Evolutionary conservation across 1,140 invertebrate genomes (phyloP), one percentile per base, ranked within the genome.

Genomic region (Andricus grossulariae): DNA sequence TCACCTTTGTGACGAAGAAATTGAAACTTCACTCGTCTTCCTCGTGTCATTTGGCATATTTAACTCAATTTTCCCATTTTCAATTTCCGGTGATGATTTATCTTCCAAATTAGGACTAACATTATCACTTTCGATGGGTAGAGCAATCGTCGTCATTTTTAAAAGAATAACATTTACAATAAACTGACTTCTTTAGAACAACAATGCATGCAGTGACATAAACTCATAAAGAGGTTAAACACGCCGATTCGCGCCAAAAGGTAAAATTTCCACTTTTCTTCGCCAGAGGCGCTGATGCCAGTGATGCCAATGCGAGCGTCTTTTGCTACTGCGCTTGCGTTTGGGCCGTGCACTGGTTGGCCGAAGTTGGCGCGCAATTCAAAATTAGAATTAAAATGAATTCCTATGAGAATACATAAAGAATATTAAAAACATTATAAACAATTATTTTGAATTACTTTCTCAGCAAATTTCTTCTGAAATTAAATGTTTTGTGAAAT

Each of bases 81-180:
- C 60, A n/a, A n/a, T 16, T 4, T 66, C 60, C 3, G 60, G n/a
- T 8, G 0, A 8, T 2, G 16, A 8, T 1, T n/a, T 70, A 39
- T 84, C 77, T 5, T 83, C 78, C 16, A 83, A 84, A 16, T 80
- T 71, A 3, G 72, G 32, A 55, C 54, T 78, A 50, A 83, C 73
- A 13, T 84, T 81, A 72, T 85, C 76, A 72, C 83, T 79, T 13
- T 83, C 84, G 49, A 74, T 75, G 5, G 79, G 74, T 13, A 55
- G 66, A 49, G 74, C 72, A 71, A 76, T 78, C 21, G 72, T 75
- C 50, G n/a, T 5, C 55, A 10, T 51, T 18, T 66, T 75, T 8
- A 19, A 32, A 32, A 15, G 52, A 76, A 50, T 10, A 45, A 49
- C 15, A 45, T 45, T 39, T 72, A 50, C 50, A 15, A 13, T 66